A percentile compares a stretch with the other conserved stretches of the same genome.
These are phyloP conservation scores for Macrochelys suwanniensis DNA, from an alignment of 2,797 vertebrate genomes.

Conservation along the genomic window DNA sequence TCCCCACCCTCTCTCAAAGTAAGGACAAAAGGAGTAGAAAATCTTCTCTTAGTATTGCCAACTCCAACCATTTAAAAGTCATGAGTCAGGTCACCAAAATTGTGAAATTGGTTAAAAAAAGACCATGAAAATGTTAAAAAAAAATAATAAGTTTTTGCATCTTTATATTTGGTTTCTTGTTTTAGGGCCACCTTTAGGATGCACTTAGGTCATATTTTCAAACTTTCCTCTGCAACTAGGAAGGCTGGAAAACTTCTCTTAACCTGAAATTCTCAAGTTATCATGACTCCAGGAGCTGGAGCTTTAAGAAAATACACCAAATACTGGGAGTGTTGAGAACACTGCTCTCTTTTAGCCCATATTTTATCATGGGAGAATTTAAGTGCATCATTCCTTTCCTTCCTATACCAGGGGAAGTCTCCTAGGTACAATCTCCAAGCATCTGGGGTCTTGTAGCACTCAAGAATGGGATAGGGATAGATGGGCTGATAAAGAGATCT, in stretches of 20 bases:
- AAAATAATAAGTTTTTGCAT: background rate
- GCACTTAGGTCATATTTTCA: too few species aligned
- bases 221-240: too few species aligned
- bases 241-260: too few species aligned
- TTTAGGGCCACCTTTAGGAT: too few species aligned
- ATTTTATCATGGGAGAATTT: background rate
- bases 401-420: background rate
- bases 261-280: too few species aligned
- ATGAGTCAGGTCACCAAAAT: background rate
- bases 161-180: too few species aligned
- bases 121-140: too few species aligned
- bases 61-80: background rate
- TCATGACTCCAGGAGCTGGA: too few species aligned
- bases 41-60: background rate
- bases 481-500: too few species aligned
- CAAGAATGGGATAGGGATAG: background rate
- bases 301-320: too few species aligned
- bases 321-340: background rate
- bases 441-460: background rate
- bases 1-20: background rate
- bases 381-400: background rate
- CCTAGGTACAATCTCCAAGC: too few species aligned
- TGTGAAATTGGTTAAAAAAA: background rate
- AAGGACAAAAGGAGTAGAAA: background rate
- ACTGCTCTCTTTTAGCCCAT: background rate